Evolutionary conservation across 2,888 invertebrate genomes (phyloP).

Genomic region (Rhogogaster chlorosoma): DNA sequence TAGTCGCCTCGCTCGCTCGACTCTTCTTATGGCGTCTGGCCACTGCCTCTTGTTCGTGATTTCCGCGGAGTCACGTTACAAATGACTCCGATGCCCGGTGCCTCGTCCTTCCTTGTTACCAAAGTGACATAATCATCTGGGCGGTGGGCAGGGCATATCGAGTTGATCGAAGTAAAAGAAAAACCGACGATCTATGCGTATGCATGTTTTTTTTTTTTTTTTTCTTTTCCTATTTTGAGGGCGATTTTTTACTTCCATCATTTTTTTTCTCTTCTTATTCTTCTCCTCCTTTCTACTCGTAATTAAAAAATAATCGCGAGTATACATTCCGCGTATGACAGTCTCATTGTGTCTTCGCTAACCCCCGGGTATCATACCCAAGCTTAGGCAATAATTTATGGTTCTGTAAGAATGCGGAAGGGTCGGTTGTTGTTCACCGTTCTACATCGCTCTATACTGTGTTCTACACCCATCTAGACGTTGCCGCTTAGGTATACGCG

Average conservation of each 20-base stretch:
- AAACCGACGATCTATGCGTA: neutral
- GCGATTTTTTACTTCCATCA: no score
- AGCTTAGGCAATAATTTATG: constrained; percentile 74
- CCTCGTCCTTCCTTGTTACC: constrained; percentile 73
- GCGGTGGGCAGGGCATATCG: constrained; percentile 35
- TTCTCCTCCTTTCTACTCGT: neutral
- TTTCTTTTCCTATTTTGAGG: neutral
- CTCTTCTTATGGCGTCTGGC: constrained; percentile 33
- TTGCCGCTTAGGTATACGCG: neutral
- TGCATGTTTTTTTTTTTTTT: no score
- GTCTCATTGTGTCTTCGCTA: constrained; percentile 59
- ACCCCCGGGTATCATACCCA: constrained; percentile 66
- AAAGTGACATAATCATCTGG: constrained; percentile 75
- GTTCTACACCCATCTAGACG: constrained; percentile 33
- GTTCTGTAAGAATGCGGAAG: constrained; percentile 75
- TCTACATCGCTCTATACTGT: constrained; percentile 56
- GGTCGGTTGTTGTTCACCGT: constrained; percentile 71
- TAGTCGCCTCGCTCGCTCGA: constrained; percentile 58
- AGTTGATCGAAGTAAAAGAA: constrained; percentile 1
- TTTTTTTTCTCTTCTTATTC: neutral
- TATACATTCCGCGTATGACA: constrained; percentile 55
- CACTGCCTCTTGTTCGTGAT: constrained; percentile 66
- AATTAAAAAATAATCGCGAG: constrained; percentile 59
- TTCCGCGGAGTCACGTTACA: constrained; percentile 75
- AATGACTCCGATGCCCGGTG: constrained; percentile 66